Percentiles rank a stretch among this genome's conserved stretches.
phyloP scores from a whole-genome alignment of 2,888 invertebrate species.

The Alloplasta piceator region DNA sequence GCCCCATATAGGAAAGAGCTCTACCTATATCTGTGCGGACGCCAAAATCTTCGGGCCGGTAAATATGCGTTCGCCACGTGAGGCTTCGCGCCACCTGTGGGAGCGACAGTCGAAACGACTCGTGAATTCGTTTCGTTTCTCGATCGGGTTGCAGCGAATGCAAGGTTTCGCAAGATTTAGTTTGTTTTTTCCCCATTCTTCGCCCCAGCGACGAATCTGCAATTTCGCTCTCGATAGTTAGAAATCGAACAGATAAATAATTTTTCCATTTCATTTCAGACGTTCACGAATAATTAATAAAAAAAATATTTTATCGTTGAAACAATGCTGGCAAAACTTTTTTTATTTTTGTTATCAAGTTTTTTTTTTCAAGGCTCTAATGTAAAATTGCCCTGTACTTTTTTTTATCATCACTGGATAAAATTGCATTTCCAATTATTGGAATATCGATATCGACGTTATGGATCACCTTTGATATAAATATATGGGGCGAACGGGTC shows the following conservation, averaged over 20 bases:
- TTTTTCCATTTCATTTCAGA: no score
- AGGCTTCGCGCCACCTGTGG: constrained; percentile 70
- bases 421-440: neutral
- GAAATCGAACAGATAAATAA: no score
- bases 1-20: neutral
- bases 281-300: no score
- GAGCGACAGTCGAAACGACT: constrained; percentile 66
- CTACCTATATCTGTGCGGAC: constrained; percentile 11
- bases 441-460: constrained; percentile 37
- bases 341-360: no score
- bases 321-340: no score
- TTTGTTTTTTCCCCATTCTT: no score
- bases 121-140: constrained; percentile 52
- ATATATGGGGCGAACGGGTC: neutral
- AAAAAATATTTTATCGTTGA: no score
- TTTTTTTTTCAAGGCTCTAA: no score
- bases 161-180: constrained; percentile 2
- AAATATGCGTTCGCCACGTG: constrained; percentile 61
- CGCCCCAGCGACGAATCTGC: no score
- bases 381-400: no score
- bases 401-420: no score
- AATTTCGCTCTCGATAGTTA: no score
- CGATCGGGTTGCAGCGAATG: constrained; percentile 61
- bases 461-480: neutral
- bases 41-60: constrained; percentile 46